Base-by-base conservation (phyloP, 2,888 invertebrate genomes). In the Xylocampa areola region DNA sequence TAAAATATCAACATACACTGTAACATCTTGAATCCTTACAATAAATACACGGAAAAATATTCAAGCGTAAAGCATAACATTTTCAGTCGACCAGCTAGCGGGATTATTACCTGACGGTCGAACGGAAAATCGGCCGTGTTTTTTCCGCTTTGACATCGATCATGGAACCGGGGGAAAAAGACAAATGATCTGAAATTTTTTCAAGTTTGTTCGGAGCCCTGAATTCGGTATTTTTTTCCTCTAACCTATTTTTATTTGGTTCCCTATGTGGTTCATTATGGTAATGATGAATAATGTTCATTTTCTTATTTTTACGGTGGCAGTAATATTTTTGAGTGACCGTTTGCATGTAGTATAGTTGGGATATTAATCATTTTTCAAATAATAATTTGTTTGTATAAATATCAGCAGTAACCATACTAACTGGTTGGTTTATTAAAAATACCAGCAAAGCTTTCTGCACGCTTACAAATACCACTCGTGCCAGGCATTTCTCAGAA, bases 171-270 rank as follows among this genome's bases (percentile, higher is more conserved):
- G 58, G 68, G n/a, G 61, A 73, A 66, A 59, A 74, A 80, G 80
- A 84, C 73, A 82, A 84, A 83, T 81, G 79, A 73, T 69, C 75
- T 73, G 80, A 70, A 63, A 73, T 66, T 68, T 73, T 78, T 76
- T 77, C 68, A 71, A 71, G 68, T 62, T 62, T 47, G 1, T 47
- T 39, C 25, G 0, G 11, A 11, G 21, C 14, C 16, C 2, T 40
- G 45, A 32, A 32, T 36, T 25, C n/a, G 11, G 16, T 39, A 13
- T 60, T 41, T 41, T n/a, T 41, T 16, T 25, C 13, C 7, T 11
- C 21, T 21, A 2, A 16, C 3, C 30, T 44, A 37, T 48, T 58
- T 57, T 61, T 68, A 65, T 68, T 60, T 54, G 23, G 51, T 54
- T 59, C 39, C 36, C 35, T 59, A 39, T 36, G 21, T 23, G 40